Base-by-base conservation (phyloP, 2,888 invertebrate species). In the Drosophila rubida region DNA sequence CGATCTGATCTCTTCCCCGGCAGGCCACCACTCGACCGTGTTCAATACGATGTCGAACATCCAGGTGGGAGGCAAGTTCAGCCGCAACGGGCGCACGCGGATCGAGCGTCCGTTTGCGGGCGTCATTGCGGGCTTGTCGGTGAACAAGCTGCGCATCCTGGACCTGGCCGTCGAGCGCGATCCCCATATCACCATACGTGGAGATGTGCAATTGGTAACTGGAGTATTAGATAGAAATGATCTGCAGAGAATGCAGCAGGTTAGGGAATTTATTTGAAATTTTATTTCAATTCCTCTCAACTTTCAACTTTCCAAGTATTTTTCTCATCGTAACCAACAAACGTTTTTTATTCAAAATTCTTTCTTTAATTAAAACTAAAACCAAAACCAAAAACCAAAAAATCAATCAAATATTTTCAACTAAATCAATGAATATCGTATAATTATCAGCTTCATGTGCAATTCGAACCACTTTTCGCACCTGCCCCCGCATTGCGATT, bases 1-100 rank as follows among this genome's bases (percentile, higher is more conserved):
- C n/a, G n/a, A n/a, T n/a, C 19, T 3, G 19, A 19, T 19, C 3
- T 19, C 0, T 2, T 0, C 37, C 2, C 19, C 5, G 5, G 1
- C 92, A 96, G 97, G 96, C 11, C 95, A 95, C 76, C 96, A 97
- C 78, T 94, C 96, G 48, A 95, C 95, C 55, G 96, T 97, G 30
- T 98, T 98, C 93, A 98, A 98, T 93, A 96, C 96, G 88, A 97
- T 98, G 94, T 95, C 97, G 1, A 95, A 95, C 44, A 95, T 98
- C 41, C 96, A 96, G 80, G 95, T 98, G 25, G 98, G 98, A 4
- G 98, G 98, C 0, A 95, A 95, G 89, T 90, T 90, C 42, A 91
- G 91, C 62, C 91, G 92, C 50, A 88, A 89, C 32, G 94, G 95
- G 51, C 95, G 95, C 83, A 94, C 94, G 54, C 92, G 94, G 71